Percentiles rank a stretch among this genome's conserved stretches.
phyloP scores from a whole-genome alignment of 2,888 invertebrate species.

The Lasioglossum figueresi region DNA sequence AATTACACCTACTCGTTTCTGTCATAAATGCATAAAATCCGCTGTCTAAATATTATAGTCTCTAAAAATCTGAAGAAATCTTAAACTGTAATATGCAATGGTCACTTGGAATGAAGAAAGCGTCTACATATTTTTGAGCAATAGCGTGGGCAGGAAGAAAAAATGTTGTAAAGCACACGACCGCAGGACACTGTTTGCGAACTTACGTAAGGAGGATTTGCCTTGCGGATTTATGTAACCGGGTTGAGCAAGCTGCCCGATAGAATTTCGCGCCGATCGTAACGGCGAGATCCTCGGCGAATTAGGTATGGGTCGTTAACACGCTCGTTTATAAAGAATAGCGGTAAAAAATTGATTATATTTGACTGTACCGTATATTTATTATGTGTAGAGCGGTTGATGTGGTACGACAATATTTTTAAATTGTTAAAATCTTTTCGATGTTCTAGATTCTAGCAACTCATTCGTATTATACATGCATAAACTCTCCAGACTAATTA shows the following conservation, averaged over 20 bases:
- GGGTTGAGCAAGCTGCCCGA: slow-evolving; percentile 12
- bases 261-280: neutral
- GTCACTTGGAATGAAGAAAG: neutral
- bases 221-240: slow-evolving; percentile 19
- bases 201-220: slow-evolving; percentile 23
- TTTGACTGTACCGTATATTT: neutral
- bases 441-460: neutral
- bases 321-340: neutral
- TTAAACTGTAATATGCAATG: neutral
- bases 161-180: neutral
- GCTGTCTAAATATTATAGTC: neutral
- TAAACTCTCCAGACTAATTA: no score
- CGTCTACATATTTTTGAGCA: neutral
- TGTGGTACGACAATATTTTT: neutral
- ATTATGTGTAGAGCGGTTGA: no score
- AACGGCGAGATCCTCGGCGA: neutral
- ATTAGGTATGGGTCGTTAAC: neutral
- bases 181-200: slow-evolving; percentile 7
- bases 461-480: no score
- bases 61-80: no score
- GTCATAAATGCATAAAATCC: no score
- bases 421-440: neutral
- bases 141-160: neutral
- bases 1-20: no score
- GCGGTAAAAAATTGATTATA: neutral